Conservation (phyloP, 2,797 vertebrate species). For the Myotis myotis region DNA sequence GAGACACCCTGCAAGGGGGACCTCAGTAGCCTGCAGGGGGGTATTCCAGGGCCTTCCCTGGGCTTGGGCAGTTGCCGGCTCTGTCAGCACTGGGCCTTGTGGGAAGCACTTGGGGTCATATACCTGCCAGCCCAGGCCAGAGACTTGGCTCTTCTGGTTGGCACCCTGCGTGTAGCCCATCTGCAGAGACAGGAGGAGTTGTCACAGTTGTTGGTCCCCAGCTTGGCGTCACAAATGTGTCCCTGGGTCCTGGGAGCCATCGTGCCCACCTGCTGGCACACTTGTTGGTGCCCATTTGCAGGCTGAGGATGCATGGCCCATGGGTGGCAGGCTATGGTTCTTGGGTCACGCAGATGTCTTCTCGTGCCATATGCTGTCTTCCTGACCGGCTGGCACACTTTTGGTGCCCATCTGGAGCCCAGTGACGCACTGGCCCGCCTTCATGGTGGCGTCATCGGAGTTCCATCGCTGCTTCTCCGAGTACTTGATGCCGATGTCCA, state of each 20-base stretch:
- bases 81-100: slow-evolving; percentile 81
- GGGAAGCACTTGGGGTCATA: slow-evolving; percentile 95
- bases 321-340: slow-evolving; percentile 89
- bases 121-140: slow-evolving; percentile 93
- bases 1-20: accelerated
- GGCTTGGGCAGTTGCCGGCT: slow-evolving; percentile 77
- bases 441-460: slow-evolving; percentile 93
- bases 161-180: slow-evolving; percentile 94
- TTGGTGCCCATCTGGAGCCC: slow-evolving; percentile 98
- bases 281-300: slow-evolving; percentile 98
- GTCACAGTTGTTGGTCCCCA: slow-evolving; percentile 93
- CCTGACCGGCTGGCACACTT: slow-evolving; percentile 94
- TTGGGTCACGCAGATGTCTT: slow-evolving; percentile 94
- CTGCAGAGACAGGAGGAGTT: slow-evolving; percentile 95
- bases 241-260: slow-evolving; percentile 93
- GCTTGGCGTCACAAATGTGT: slow-evolving; percentile 93
- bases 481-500: slow-evolving; percentile 94
- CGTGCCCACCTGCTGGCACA: slow-evolving; percentile 95
- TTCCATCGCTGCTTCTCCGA: slow-evolving; percentile 91
- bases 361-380: slow-evolving; percentile 93
- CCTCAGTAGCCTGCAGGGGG: slow-evolving; percentile 84
- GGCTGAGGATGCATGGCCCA: slow-evolving; percentile 96
- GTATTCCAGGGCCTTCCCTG: slow-evolving; percentile 70
- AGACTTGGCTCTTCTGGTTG: slow-evolving; percentile 94
- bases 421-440: slow-evolving; percentile 92